phyloP scores from a whole-genome alignment of 64 coral and sea anemone species.

The Montipora capricornis region DNA sequence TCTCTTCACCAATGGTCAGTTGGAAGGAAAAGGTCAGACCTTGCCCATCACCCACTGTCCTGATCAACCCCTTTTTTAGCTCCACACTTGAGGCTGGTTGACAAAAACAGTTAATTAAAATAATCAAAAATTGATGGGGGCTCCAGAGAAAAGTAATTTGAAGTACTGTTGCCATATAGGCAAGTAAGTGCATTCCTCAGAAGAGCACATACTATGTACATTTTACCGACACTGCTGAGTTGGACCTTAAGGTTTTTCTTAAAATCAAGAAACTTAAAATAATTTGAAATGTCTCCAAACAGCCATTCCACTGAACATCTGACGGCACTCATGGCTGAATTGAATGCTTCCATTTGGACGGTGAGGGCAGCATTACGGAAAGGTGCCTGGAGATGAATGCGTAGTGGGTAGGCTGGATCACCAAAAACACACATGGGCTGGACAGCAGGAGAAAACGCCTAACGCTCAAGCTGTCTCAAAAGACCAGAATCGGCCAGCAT shows the following conservation, averaged over 20 bases:
- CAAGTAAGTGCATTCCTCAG: neutral
- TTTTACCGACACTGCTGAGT: neutral
- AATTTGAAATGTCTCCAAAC: neutral
- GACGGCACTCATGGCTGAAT: no score
- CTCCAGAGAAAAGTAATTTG: slow-evolving; percentile 7
- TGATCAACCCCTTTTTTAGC: neutral
- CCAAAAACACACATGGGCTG: no score
- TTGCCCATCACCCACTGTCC: neutral
- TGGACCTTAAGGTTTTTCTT: neutral
- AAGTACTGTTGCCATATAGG: slow-evolving; percentile 2
- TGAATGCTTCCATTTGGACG: no score
- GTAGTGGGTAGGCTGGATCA: no score
- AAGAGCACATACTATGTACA: slow-evolving; percentile 15
- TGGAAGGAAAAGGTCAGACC: no score
- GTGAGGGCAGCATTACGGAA: no score
- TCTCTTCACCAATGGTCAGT: no score
- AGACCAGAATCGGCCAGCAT: no score
- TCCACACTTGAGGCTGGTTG: neutral
- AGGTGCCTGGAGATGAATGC: no score
- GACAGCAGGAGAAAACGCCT: no score
- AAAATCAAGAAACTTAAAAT: neutral
- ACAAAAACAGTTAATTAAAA: neutral
- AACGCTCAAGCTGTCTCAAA: no score
- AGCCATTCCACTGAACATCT: no score
- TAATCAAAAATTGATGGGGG: neutral